Conservation (phyloP, 1,140 invertebrate species). For the Drosophila subpulchrella region DNA sequence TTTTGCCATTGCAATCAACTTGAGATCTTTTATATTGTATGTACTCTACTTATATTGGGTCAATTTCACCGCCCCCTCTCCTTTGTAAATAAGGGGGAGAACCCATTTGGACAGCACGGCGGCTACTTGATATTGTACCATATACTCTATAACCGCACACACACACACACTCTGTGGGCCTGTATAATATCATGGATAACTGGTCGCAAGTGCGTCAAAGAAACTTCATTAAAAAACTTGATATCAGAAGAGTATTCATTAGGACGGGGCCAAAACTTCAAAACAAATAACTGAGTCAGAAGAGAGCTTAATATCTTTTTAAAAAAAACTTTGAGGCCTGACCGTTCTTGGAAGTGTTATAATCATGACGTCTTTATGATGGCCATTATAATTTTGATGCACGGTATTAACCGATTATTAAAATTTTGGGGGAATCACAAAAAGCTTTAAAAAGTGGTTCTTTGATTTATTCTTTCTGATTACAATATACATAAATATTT, state of each 20-base stretch:
- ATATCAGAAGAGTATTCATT: constrained; percentile 20
- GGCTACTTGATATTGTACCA: constrained; percentile 39
- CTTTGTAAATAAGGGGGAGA: constrained; percentile 10
- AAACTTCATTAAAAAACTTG: constrained; percentile 21
- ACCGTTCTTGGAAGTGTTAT: constrained; percentile 18
- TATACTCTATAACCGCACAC: constrained; percentile 4
- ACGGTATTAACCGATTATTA: constrained; percentile 24
- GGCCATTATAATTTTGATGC: constrained; percentile 13
- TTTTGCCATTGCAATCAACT: constrained; percentile 55
- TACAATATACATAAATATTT: background rate
- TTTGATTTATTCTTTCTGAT: constrained; percentile 3
- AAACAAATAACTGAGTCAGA: background rate
- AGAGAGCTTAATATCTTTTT: background rate
- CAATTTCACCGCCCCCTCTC: constrained; percentile 21
- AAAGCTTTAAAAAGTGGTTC: background rate
- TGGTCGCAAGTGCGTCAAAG: constrained; percentile 37
- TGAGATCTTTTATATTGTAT: constrained; percentile 50
- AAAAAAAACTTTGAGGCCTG: background rate
- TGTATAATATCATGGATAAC: constrained; percentile 28
- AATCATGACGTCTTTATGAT: constrained; percentile 25
- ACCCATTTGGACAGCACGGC: constrained; percentile 46
- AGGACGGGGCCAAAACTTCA: background rate
- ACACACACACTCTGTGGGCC: constrained; percentile 4
- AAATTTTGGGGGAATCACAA: constrained; percentile 28
- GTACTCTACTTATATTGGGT: constrained; percentile 39